A percentile compares a stretch with the other conserved stretches of the same genome.
Conservation (phyloP, 37 sponge, comb jelly and placozoan genomes). For the Diacarnus erythraeanus region DNA sequence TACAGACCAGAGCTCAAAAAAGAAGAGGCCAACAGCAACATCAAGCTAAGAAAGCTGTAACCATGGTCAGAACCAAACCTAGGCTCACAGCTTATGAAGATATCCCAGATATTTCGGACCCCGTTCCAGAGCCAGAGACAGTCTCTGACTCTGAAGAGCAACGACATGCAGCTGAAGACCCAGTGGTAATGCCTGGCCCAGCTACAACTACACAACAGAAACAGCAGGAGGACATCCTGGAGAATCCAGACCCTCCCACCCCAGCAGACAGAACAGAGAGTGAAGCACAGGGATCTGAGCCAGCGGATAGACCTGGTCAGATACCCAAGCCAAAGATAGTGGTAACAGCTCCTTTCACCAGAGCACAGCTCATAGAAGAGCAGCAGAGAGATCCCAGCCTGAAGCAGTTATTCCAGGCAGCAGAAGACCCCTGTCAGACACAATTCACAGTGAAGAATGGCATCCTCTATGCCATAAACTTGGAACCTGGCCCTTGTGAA, state of each 20-base stretch:
- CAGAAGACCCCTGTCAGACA: background rate
- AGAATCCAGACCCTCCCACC: background rate
- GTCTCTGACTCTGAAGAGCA: too few relatives aligned
- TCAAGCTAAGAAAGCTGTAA: background rate
- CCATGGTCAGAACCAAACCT: background rate
- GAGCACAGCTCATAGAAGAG: background rate
- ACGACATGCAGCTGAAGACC: background rate
- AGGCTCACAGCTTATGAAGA: too few relatives aligned
- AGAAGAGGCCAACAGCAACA: background rate
- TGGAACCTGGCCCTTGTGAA: background rate
- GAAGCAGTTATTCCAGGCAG: background rate
- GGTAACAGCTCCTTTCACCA: background rate
- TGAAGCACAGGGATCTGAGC: background rate
- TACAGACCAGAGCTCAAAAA: background rate
- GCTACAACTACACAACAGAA: background rate
- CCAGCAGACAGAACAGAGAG: background rate
- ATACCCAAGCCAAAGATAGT: background rate
- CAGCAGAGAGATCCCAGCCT: background rate
- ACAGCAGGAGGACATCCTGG: background rate
- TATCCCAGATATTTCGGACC: background rate
- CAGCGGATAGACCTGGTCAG: background rate
- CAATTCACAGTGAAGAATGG: background rate
- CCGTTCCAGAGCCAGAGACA: background rate
- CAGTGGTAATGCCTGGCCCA: background rate
- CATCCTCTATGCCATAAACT: background rate